Base-by-base conservation (phyloP, 1,140 invertebrate species). In the Lanistes nyassanus region DNA sequence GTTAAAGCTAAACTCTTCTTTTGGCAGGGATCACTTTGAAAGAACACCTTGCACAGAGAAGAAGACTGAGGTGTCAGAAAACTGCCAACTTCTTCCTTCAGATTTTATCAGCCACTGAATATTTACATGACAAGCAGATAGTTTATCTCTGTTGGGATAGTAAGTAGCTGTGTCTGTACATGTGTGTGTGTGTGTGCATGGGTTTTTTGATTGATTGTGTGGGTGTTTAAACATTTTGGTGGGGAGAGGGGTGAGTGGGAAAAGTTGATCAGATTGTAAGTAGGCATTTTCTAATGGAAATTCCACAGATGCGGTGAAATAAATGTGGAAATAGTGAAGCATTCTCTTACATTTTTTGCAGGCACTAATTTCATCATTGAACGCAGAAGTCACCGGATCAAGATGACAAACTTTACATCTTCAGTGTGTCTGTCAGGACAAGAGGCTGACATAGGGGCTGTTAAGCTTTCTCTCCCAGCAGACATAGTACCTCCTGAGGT, bases 401-500 rank as follows among this genome's bases (percentile, higher is more conserved):
- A 69, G 3, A 39, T 69, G 42, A 69, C 42, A 39, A 69, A 69
- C 29, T 51, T 69, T 31, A 47, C 47, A 47, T 31, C 39, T 2
- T 69, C 67, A 29, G 67, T 69, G 7, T 29, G 51, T 26, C 47
- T 69, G n/a, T 53, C 42, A 31, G 47, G 67, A 47, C 26, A 47
- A 23, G 34, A 21, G 5, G 67, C 67, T 69, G 67, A 69, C 67
- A 26, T 53, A 31, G 67, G 67, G 9, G n/a, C 7, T 31, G 51
- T 69, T 26, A 69, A 69, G 31, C 47, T 69, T 23, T 47, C 42
- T 19, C 42, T 69, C 13, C 67, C 67, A 26, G 67, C 67, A 23
- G 67, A 69, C 51, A 53, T 69, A 29, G 42, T 69, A 5, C 67
- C 67, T 51, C 37, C 67, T 69, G 67, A 69, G 67, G 67, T 69